These are phyloP conservation scores for Apeira syringaria DNA, from an alignment of 2,888 invertebrate genomes.

Conservation along the genomic window DNA sequence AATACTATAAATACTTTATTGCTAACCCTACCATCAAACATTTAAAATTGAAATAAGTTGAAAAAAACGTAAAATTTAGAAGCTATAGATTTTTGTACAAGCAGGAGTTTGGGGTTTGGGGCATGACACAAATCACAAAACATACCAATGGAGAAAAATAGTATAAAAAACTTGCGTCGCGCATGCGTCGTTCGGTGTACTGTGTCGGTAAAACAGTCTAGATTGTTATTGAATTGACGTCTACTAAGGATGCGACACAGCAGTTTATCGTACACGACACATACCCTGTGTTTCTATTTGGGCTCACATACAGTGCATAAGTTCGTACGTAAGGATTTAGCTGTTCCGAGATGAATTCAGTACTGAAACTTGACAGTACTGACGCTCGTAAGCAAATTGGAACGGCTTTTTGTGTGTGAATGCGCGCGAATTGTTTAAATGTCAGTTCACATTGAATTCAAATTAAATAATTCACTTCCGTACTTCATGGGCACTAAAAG, in stretches of 20 bases:
- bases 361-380: no score
- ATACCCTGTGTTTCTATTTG: no score
- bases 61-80: constrained; percentile 70
- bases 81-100: constrained; percentile 61
- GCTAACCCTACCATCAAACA: constrained; percentile 71
- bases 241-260: constrained; percentile 36
- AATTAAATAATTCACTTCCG: no score
- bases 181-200: constrained; percentile 69
- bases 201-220: constrained; percentile 63
- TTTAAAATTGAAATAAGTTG: constrained; percentile 52
- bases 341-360: no score
- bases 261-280: no score
- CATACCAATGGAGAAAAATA: constrained; percentile 78
- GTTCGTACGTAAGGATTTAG: no score
- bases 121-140: constrained; percentile 78
- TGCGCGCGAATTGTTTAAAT: no score
- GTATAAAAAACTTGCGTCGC: constrained; percentile 62
- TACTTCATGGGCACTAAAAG: no score
- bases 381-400: no score
- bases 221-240: constrained; percentile 37
- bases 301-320: no score
- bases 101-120: constrained; percentile 68
- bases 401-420: no score
- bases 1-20: constrained; percentile 67
- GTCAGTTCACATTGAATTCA: no score